Evolutionary conservation across 2,888 invertebrate genomes (phyloP).

Genomic region (Onchidella celtica): DNA sequence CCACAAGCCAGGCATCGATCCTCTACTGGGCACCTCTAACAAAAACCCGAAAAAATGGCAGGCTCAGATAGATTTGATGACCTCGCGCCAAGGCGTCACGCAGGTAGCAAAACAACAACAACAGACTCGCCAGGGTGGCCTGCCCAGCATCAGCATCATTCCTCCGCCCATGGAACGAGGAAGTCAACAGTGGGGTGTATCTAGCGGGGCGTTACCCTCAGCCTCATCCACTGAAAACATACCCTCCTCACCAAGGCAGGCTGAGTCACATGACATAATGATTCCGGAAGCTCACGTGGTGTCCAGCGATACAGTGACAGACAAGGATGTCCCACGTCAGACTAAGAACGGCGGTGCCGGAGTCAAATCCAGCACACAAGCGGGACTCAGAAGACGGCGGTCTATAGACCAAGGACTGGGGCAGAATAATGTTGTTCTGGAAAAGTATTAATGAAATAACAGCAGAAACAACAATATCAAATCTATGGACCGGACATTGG

Average conservation of each 20-base stretch:
- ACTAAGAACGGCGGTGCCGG: constrained; percentile 12
- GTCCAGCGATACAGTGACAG: background rate
- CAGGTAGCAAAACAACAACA: constrained; percentile 16
- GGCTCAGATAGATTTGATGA: background rate
- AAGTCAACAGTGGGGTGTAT: background rate
- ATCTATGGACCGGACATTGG: no score
- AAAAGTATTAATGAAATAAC: constrained; percentile 39
- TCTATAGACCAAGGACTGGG: constrained; percentile 43
- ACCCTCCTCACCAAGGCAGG: background rate
- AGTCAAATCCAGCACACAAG: constrained; percentile 12
- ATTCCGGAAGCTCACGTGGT: constrained; percentile 9
- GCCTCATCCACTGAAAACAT: background rate
- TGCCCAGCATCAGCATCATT: constrained; percentile 44
- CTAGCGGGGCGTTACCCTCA: background rate
- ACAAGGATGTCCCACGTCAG: background rate
- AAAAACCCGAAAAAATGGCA: background rate
- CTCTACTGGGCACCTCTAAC: no score
- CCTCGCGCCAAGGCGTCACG: constrained; percentile 26
- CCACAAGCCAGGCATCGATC: constrained; percentile 3
- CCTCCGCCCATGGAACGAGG: background rate
- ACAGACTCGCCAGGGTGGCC: background rate
- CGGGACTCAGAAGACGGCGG: constrained; percentile 31
- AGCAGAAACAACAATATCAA: no score
- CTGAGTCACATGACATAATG: background rate
- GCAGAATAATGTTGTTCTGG: background rate